Evolutionary conservation across 2,113 vertebrate genomes (phyloP), one percentile per base, ranked within the genome.

Genomic region (Synchiropus splendidus): DNA sequence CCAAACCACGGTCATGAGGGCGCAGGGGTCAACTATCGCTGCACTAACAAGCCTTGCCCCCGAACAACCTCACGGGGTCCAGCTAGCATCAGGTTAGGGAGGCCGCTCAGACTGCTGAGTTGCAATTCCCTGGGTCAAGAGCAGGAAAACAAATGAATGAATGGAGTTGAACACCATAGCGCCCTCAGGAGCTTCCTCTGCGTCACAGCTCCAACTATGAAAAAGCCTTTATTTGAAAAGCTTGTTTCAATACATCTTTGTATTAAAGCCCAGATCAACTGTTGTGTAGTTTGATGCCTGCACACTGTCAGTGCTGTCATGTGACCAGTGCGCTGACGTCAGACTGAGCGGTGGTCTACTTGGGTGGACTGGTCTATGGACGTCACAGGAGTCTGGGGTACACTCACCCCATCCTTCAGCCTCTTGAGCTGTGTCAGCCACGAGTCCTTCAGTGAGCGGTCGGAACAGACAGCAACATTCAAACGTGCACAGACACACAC

Each of bases 381-480:
- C 12, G 32, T 21, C 3, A n/a, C 10, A 39, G 21, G 4, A 8
- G 21, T 27, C 21, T 27, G n/a, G n/a, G n/a, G n/a, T n/a, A n/a
- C 44, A 85, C 90, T 93, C 84, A 89, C 89, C 86, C 61, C 38
- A 2, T 76, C 72, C 69, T 65, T 84, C 51, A 47, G 79, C 59
- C 78, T 87, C 86, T 82, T 81, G 67, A 87, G 87, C 62, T 84
- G 63, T 54, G 45, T 77, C 50, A 80, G 77, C 89, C 88, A 90
- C 67, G 54, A 67, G 16, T 82, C 88, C 89, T 89, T 86, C 63
- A 68, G 70, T 16, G 55, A 17, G 36, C 42, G 34, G 56, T 32
- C 16, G 51, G 21, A 27, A 64, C 54, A 61, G 45, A 58, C 39
- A 47, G 54, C 50, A 51, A 54, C 42, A 49, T 6, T 51, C 33